phyloP scores from a whole-genome alignment of 2,113 vertebrate genomes.

The Zosterops japonicus region DNA sequence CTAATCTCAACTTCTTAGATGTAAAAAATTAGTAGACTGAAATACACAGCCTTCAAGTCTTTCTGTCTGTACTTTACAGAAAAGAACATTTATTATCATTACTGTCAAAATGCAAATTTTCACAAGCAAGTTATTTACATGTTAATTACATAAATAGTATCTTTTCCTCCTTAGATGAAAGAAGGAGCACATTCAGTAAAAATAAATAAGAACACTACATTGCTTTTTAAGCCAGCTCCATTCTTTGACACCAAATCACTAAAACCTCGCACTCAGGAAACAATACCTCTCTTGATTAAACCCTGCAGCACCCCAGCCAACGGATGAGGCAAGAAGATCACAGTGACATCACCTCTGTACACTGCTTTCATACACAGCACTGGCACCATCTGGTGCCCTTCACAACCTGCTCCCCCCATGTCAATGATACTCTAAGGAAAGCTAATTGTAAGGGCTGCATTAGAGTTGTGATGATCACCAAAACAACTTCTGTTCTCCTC shows the following conservation, averaged over 20 bases:
- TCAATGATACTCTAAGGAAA: background rate
- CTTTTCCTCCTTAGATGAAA: background rate
- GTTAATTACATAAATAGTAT: background rate
- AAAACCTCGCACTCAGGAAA: background rate
- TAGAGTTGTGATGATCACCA: background rate
- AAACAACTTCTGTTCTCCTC: background rate
- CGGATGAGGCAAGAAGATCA: background rate
- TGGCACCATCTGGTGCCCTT: background rate
- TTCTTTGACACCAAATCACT: background rate
- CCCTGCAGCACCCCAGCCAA: background rate
- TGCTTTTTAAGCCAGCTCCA: background rate
- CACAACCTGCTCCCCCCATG: background rate
- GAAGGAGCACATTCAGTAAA: background rate
- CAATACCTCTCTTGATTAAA: background rate
- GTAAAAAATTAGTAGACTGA: background rate
- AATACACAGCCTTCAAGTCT: background rate
- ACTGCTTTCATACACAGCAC: background rate
- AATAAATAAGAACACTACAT: background rate
- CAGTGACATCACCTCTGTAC: background rate
- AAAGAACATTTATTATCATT: background rate
- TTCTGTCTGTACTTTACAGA: background rate
- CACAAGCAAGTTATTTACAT: background rate
- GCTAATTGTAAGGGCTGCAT: background rate
- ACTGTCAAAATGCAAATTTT: background rate
- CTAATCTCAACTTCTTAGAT: background rate